These are phyloP conservation scores for Todiramphus saurophagus DNA, from an alignment of 2,113 vertebrate genomes.

Conservation along the genomic window DNA sequence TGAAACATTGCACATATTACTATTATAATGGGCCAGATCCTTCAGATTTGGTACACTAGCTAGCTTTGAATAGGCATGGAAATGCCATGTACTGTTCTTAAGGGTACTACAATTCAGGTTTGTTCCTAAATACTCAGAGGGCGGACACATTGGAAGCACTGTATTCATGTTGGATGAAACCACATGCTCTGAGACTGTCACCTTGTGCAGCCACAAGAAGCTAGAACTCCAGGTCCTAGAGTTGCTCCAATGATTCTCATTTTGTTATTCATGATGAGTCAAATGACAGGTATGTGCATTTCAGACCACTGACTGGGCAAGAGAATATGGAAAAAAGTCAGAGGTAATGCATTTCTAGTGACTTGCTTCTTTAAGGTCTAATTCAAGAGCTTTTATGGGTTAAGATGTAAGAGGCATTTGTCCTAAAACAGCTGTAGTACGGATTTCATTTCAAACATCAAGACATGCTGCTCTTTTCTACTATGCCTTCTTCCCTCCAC, in stretches of 20 bases:
- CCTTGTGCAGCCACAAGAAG: neutral
- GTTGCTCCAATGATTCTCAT: neutral
- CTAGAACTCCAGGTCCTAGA: neutral
- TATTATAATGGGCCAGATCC: neutral
- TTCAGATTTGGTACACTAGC: neutral
- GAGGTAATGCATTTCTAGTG: neutral
- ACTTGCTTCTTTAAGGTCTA: neutral
- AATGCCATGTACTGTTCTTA: neutral
- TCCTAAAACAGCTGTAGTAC: neutral
- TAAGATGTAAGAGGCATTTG: neutral
- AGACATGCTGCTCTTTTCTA: neutral
- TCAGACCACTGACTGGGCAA: neutral
- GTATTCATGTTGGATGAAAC: neutral
- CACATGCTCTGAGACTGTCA: neutral
- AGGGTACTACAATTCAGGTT: neutral
- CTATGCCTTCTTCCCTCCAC: neutral
- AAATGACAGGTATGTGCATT: neutral
- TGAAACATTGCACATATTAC: neutral
- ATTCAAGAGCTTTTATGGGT: neutral
- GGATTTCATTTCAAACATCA: neutral
- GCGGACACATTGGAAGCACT: neutral
- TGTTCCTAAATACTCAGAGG: neutral
- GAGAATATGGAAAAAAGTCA: neutral
- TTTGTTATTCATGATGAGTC: neutral
- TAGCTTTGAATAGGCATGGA: neutral